Conservation (phyloP, 2,797 vertebrate genomes). For the Danio aesculapii region DNA sequence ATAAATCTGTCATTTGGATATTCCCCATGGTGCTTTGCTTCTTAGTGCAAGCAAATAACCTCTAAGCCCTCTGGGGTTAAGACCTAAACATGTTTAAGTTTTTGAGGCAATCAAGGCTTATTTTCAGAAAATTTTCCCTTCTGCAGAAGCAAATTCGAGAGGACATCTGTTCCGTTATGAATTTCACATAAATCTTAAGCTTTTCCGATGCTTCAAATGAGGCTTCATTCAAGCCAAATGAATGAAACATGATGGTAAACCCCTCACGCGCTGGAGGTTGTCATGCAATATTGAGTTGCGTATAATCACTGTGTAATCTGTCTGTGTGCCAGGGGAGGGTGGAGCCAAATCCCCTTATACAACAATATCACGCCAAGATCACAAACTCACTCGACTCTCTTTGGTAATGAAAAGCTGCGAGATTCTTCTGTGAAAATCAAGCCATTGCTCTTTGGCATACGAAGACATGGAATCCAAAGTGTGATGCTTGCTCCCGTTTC, state of each 20-base stretch:
- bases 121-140: constrained; percentile 75
- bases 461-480: constrained; percentile 35
- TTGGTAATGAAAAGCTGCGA: constrained; percentile 26
- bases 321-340: constrained; percentile 89
- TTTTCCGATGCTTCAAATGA: constrained; percentile 93
- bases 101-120: constrained; percentile 84
- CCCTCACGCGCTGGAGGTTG: constrained; percentile 91
- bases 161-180: constrained; percentile 99
- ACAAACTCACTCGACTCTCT: constrained; percentile 64
- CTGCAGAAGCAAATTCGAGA: constrained; percentile 87
- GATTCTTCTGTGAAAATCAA: constrained; percentile 41
- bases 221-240: constrained; percentile 96
- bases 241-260: constrained; percentile 99
- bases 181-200: constrained; percentile 99
- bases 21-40: constrained; percentile 81
- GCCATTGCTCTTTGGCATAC: constrained; percentile 24
- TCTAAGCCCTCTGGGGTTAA: constrained; percentile 80
- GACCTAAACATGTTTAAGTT: constrained; percentile 81
- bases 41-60: constrained; percentile 76
- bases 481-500: neutral
- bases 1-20: constrained; percentile 91
- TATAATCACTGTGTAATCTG: constrained; percentile 96
- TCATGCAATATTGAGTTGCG: constrained; percentile 95
- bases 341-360: constrained; percentile 83
- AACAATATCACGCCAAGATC: constrained; percentile 83